Evolutionary conservation across 2,797 vertebrate genomes (phyloP).

Genomic region (Corythornis leucogaster): DNA sequence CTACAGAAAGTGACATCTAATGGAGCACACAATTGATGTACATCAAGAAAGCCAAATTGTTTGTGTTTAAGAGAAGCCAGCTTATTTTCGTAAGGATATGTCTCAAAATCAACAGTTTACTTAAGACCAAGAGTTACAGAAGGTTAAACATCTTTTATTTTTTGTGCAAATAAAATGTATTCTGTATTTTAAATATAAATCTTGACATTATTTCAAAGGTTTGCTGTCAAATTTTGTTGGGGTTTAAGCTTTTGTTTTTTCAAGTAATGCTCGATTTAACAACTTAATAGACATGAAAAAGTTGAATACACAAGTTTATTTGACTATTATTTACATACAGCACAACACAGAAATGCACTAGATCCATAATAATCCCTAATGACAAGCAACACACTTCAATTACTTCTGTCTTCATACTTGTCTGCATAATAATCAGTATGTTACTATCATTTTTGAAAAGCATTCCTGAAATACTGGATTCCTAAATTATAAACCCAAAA

Average conservation of each 20-base stretch:
- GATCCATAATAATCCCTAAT: not conserved
- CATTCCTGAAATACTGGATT: not conserved
- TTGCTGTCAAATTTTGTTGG: not conserved
- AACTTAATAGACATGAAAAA: not conserved
- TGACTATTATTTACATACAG: not conserved
- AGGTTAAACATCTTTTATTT: not conserved
- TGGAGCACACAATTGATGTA: constrained; percentile 14
- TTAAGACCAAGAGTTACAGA: not conserved
- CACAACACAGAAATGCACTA: not conserved
- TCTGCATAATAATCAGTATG: not conserved
- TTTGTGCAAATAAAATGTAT: not conserved
- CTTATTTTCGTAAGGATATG: not conserved
- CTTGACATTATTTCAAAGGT: not conserved
- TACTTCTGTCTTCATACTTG: not conserved
- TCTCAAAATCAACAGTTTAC: not conserved
- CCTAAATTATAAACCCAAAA: not conserved
- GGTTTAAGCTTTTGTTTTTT: not conserved
- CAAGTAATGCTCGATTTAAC: not conserved
- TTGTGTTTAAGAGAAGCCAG: not conserved
- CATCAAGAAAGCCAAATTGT: not conserved
- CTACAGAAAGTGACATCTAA: constrained; percentile 40
- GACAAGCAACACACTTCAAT: not conserved
- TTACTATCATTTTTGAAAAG: not conserved
- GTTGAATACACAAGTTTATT: not conserved
- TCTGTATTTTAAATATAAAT: not conserved